Percentiles rank a stretch among this genome's conserved stretches.
phyloP scores from a whole-genome alignment of 2,888 invertebrate species.

The Pyralis farinalis region DNA sequence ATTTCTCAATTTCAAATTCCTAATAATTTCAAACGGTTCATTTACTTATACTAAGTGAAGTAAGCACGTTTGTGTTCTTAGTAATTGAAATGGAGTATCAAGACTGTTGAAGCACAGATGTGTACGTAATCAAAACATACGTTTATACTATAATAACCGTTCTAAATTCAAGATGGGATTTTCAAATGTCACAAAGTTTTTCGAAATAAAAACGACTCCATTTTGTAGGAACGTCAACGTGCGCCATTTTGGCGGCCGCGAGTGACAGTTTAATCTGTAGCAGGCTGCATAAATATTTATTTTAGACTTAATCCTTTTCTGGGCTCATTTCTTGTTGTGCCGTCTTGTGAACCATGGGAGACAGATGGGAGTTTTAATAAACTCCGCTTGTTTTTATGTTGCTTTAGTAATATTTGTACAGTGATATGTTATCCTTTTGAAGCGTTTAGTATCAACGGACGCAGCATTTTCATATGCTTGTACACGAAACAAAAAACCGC shows the following conservation, averaged over 20 bases:
- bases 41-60: no score
- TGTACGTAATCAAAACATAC: no score
- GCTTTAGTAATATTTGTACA: slow-evolving; percentile 24
- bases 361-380: slow-evolving; percentile 14
- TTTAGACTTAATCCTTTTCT: slow-evolving; percentile 42
- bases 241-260: slow-evolving; percentile 13
- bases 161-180: background rate
- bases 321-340: slow-evolving; percentile 15
- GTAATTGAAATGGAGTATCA: no score
- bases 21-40: no score
- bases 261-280: slow-evolving; percentile 47
- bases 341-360: slow-evolving; percentile 11
- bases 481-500: no score
- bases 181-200: background rate
- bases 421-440: background rate
- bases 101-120: no score
- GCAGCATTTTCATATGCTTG: no score
- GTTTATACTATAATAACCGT: background rate
- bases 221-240: slow-evolving; percentile 12
- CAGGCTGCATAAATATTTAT: slow-evolving; percentile 53
- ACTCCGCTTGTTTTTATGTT: slow-evolving; percentile 1
- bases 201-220: slow-evolving; percentile 1
- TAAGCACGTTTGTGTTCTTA: no score
- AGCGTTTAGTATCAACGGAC: no score
- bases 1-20: no score